Base-by-base conservation (phyloP, 2,888 invertebrate species). In the Drosophila hamatofila region DNA sequence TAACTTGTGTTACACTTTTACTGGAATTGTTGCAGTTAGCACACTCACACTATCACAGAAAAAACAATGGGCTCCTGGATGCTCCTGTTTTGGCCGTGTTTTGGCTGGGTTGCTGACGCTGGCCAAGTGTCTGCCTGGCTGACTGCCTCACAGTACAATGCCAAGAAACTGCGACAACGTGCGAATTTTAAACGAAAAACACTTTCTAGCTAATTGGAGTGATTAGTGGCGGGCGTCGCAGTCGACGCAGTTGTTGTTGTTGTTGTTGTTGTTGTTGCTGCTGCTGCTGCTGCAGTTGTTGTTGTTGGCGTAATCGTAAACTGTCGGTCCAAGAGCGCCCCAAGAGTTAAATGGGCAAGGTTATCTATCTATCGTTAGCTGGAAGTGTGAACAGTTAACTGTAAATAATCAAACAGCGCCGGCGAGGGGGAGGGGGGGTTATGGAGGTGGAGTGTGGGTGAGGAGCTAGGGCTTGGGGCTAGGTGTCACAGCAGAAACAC, bases 161-260 rank as follows among this genome's bases (percentile, higher is more conserved):
- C 87, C 91, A 89, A 90, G 84, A 83, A 84, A 88, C 81, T 76
- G 83, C 86, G 86, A 89, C 88, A 90, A 81, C 82, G 83, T 85
- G 90, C 88, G 90, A 91, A 91, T 89, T 91, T 91, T 83, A 91
- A 91, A 88, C 81, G 81, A 89, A 88, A 90, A 85, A 72, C 80
- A 83, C 80, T 82, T 84, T 84, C 87, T 75, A 87, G 78, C 82
- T 83, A 82, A 84, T 82, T 87, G 87, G 76, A 87, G 87, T 84
- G 84, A 87, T 84, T 84, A 84, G 84, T 84, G 76, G 74, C 75
- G 59, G 61, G 68, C 83, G 81, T 75, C 83, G 79, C 72, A 49
- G 76, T 51, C 51, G 23, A 6, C 25, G 65, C 18, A 12, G 30
- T 12, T 1, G 63, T 49, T 30, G 58, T 14, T 12, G 54, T 11